Evolutionary conservation across 1,140 invertebrate species (phyloP).

Genomic region (Drosophila busckii): DNA sequence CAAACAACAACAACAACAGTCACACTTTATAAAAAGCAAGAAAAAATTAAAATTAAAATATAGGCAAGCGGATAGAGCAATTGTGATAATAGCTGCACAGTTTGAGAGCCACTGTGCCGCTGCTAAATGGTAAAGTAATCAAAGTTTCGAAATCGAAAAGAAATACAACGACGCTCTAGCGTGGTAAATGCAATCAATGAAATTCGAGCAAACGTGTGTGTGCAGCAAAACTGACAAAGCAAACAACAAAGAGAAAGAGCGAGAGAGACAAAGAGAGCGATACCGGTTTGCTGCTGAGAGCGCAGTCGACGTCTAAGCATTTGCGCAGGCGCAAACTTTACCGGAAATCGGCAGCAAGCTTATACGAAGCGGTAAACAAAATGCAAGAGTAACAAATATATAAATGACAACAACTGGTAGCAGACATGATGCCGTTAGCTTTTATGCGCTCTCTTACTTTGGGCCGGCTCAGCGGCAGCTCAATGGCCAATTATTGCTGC

Average conservation of each 20-base stretch:
- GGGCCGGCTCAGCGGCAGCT: constrained; percentile 11
- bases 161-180: constrained; percentile 27
- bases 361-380: constrained; percentile 33
- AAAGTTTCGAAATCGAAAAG: constrained; percentile 34
- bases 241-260: constrained; percentile 3
- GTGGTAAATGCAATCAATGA: constrained; percentile 42
- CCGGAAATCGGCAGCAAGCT: constrained; percentile 26
- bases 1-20: constrained; percentile 8
- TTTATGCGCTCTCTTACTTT: background rate
- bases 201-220: constrained; percentile 29
- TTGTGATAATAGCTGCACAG: constrained; percentile 8
- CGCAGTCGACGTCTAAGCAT: too few relatives aligned
- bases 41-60: background rate
- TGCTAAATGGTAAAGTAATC: constrained; percentile 9
- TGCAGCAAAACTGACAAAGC: constrained; percentile 63
- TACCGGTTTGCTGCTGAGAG: too few relatives aligned
- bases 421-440: constrained; percentile 29
- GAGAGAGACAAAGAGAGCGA: constrained; percentile 16
- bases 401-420: constrained; percentile 31
- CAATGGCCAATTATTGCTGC: constrained; percentile 65
- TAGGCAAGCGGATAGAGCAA: constrained; percentile 5
- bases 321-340: constrained; percentile 33
- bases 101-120: constrained; percentile 18
- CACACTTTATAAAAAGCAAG: constrained; percentile 3
- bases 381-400: constrained; percentile 25